A percentile compares a stretch with the other conserved stretches of the same genome.
Conservation (phyloP, 2,113 vertebrate genomes). For the Amazona guildingii region DNA sequence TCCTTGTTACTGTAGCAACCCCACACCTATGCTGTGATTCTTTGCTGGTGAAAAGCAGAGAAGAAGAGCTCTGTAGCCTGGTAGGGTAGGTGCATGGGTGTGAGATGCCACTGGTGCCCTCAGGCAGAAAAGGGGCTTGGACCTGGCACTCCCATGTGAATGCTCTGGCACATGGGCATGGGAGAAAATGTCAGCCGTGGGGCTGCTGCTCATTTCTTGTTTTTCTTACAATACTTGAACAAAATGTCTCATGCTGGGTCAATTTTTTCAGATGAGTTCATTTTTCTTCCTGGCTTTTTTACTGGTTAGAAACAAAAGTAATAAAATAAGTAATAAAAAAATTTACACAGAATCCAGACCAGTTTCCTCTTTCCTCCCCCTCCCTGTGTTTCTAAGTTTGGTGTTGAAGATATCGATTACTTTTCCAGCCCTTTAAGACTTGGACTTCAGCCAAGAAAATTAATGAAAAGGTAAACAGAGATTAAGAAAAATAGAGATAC, state of each 20-base stretch:
- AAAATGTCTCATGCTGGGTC: not conserved
- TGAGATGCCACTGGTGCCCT: not conserved
- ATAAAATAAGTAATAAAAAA: not conserved
- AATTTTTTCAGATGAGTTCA: not conserved
- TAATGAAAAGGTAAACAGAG: conserved; percentile 39
- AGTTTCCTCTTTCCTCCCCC: not conserved
- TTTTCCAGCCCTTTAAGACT: not conserved
- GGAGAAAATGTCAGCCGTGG: not conserved
- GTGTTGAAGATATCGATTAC: not conserved
- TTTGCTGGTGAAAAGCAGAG: not conserved
- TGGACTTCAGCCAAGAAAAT: not conserved
- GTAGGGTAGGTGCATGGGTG: not conserved
- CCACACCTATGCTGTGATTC: not conserved
- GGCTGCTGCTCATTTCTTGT: not conserved
- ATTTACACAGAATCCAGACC: not conserved
- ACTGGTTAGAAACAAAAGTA: not conserved
- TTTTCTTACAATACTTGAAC: not conserved
- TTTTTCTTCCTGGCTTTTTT: not conserved
- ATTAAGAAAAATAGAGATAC: not conserved
- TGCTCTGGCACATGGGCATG: accelerated
- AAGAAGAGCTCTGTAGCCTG: not conserved
- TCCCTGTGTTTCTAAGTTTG: not conserved
- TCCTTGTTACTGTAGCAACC: not conserved
- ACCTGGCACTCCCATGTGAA: not conserved
- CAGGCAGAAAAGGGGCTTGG: not conserved